Percentiles rank a stretch among this genome's conserved stretches.
These are phyloP conservation scores for Desmodus rotundus DNA, from an alignment of 2,113 vertebrate genomes.

Conservation along the genomic window DNA sequence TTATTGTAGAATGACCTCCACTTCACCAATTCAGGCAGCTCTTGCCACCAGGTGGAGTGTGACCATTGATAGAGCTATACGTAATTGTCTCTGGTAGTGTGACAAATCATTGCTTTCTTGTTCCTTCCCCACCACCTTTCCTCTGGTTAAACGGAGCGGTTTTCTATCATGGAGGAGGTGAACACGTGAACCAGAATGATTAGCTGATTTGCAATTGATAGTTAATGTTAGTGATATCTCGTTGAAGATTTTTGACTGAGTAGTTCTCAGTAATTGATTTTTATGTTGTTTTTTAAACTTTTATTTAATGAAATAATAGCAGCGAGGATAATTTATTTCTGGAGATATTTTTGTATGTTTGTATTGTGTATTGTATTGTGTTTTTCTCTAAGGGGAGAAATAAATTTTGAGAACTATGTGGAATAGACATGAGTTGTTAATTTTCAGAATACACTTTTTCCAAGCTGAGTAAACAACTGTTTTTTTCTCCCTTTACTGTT, in stretches of 20 bases:
- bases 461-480: not conserved
- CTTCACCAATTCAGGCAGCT: constrained; percentile 29
- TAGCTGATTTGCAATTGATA: constrained; percentile 19
- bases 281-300: constrained; percentile 6
- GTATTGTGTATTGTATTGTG: not conserved
- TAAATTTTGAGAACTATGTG: constrained; percentile 21
- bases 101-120: not conserved
- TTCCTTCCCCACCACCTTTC: not conserved
- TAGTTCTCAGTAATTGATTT: constrained; percentile 26
- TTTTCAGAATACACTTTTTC: constrained; percentile 27
- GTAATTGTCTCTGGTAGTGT: not conserved
- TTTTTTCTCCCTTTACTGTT: not conserved
- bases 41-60: constrained; percentile 73
- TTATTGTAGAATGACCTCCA: not conserved
- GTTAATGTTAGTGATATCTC: not conserved
- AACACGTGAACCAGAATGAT: not conserved
- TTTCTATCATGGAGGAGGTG: constrained; percentile 23
- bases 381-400: constrained; percentile 46
- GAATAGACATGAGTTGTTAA: not conserved
- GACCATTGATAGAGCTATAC: constrained; percentile 8
- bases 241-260: constrained; percentile 39
- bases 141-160: not conserved
- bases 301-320: constrained; percentile 36
- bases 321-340: constrained; percentile 13
- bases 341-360: not conserved